These are phyloP conservation scores for Elaphurus davidianus DNA, from an alignment of 2,113 vertebrate species.

Conservation along the genomic window DNA sequence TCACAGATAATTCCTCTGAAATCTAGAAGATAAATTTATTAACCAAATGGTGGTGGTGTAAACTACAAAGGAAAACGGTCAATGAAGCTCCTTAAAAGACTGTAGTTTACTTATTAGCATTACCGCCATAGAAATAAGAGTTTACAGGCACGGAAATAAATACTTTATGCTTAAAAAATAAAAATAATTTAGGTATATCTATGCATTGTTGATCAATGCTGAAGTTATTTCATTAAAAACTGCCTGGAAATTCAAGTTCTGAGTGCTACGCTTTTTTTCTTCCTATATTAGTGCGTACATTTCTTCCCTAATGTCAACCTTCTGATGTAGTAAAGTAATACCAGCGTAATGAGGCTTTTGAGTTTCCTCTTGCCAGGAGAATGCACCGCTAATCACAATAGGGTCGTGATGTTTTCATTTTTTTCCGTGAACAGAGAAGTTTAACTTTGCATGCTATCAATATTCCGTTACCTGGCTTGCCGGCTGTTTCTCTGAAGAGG, in stretches of 20 bases:
- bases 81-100: conserved; percentile 74
- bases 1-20: conserved; percentile 60
- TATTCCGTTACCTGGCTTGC: conserved; percentile 89
- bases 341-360: conserved; percentile 73
- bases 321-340: conserved; percentile 64
- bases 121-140: conserved; percentile 75
- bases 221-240: conserved; percentile 72
- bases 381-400: conserved; percentile 76
- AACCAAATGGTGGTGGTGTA: conserved; percentile 71
- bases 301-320: conserved; percentile 77
- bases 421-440: conserved; percentile 75
- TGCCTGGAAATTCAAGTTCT: conserved; percentile 69
- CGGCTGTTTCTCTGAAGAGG: conserved; percentile 89
- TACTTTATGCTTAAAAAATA: conserved; percentile 71
- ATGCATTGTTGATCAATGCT: conserved; percentile 69
- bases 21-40: conserved; percentile 55
- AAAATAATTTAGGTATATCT: conserved; percentile 70
- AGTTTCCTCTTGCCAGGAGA: conserved; percentile 79
- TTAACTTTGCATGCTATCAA: conserved; percentile 82
- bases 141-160: conserved; percentile 72
- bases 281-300: conserved; percentile 58
- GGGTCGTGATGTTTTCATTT: conserved; percentile 57
- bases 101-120: conserved; percentile 70
- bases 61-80: conserved; percentile 79
- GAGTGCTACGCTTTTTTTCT: conserved; percentile 58